Evolutionary conservation across 2,888 invertebrate species (phyloP).

Genomic region (Tetragonula carbonaria): DNA sequence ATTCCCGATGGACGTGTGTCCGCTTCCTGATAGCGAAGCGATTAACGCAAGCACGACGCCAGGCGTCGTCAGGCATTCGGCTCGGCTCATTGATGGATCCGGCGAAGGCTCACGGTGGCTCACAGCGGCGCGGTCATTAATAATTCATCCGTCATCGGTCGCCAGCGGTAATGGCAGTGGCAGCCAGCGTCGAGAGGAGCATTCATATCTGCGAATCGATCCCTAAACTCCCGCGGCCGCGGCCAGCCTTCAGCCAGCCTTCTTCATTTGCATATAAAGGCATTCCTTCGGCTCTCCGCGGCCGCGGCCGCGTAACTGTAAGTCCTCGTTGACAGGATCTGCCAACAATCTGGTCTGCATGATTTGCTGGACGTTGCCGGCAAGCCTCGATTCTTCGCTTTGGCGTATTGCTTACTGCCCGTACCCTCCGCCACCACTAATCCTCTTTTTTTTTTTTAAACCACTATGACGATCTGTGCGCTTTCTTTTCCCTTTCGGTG

Average conservation of each 20-base stretch:
- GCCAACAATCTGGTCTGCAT: conserved; percentile 83
- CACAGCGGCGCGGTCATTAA: conserved; percentile 74
- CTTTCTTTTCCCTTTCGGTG: too few species aligned
- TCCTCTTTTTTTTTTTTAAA: too few species aligned
- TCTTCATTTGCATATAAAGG: conserved; percentile 83
- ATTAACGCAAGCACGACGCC: conserved; percentile 53
- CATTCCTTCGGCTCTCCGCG: conserved; percentile 80
- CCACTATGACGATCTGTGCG: too few species aligned
- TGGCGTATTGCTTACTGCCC: conserved; percentile 35
- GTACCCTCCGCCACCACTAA: neutral
- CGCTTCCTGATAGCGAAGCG: conserved; percentile 51
- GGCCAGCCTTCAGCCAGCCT: conserved; percentile 71
- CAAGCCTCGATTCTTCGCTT: conserved; percentile 50
- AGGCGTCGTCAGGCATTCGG: conserved; percentile 51
- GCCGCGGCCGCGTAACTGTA: conserved; percentile 82
- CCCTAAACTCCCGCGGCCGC: conserved; percentile 70
- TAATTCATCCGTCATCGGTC: conserved; percentile 82
- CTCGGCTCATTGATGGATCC: conserved; percentile 63
- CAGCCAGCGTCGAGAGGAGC: conserved; percentile 54
- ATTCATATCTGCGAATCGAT: conserved; percentile 81
- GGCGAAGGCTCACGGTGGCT: conserved; percentile 17
- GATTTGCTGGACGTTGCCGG: conserved; percentile 76
- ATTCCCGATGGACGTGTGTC: conserved; percentile 55
- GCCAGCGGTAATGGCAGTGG: conserved; percentile 64
- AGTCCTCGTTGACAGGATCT: conserved; percentile 83